A percentile compares a stretch with the other conserved stretches of the same genome.
phyloP scores from a whole-genome alignment of 2,113 vertebrate species.

The Hippocampus mohnikei region DNA sequence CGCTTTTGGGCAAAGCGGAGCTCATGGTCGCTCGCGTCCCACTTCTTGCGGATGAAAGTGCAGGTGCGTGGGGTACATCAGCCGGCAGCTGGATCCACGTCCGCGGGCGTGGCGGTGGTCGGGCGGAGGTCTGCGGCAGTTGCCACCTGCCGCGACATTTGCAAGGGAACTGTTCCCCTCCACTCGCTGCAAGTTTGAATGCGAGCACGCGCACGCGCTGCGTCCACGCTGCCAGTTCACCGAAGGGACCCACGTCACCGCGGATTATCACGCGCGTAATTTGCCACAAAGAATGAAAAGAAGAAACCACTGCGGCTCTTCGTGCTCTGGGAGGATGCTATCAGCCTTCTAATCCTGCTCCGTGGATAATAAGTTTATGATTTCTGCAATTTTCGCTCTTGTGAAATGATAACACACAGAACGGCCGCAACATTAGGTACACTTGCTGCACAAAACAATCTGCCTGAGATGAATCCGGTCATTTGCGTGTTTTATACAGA shows the following conservation, averaged over 20 bases:
- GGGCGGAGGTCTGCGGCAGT: conserved; percentile 20
- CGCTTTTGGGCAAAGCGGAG: conserved; percentile 84
- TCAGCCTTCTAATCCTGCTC: not conserved
- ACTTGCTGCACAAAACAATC: too few relatives aligned
- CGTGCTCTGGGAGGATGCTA: not conserved
- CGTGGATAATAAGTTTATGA: not conserved
- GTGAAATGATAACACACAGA: not conserved
- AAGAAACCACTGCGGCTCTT: conserved; percentile 4
- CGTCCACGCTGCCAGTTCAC: conserved; percentile 37
- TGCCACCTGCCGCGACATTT: conserved; percentile 35
- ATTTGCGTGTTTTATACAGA: not conserved
- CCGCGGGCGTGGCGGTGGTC: conserved; percentile 9
- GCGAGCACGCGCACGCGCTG: conserved; percentile 4
- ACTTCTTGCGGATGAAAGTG: not conserved
- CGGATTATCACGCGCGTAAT: conserved; percentile 22
- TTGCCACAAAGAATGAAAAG: conserved; percentile 13
- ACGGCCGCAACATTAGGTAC: not conserved
- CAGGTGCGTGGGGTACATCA: conserved; percentile 5
- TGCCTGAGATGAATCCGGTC: not conserved
- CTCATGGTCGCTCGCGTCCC: conserved; percentile 69
- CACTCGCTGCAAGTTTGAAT: conserved; percentile 26
- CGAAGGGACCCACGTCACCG: conserved; percentile 38
- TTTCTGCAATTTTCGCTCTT: not conserved
- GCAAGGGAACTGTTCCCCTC: not conserved
- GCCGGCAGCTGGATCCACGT: conserved; percentile 10